Evolutionary conservation across 1,140 invertebrate genomes (phyloP).

Genomic region (Brachionus asplanchnoidis): DNA sequence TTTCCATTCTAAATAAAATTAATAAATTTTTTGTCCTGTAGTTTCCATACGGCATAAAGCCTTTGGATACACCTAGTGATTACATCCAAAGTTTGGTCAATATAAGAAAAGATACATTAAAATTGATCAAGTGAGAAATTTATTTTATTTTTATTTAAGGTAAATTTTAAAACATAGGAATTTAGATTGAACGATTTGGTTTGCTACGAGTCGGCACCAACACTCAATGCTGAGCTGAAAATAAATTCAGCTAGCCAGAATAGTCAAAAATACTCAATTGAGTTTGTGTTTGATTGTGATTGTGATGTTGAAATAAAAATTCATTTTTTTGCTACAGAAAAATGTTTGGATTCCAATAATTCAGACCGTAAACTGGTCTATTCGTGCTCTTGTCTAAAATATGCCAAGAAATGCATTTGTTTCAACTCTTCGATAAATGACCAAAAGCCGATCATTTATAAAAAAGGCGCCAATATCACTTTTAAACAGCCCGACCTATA

Average conservation of each 20-base stretch:
- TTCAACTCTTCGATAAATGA: constrained; percentile 65
- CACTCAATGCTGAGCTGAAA: constrained; percentile 37
- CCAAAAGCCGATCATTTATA: constrained; percentile 61
- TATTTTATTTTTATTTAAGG: background rate
- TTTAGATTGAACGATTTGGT: constrained; percentile 6
- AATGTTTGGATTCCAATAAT: constrained; percentile 63
- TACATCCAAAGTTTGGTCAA: constrained; percentile 91
- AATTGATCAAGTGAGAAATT: constrained; percentile 67
- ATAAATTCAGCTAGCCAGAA: constrained; percentile 21
- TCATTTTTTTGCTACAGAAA: constrained; percentile 89
- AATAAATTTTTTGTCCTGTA: constrained; percentile 51
- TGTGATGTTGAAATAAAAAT: constrained; percentile 85
- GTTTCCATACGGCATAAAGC: constrained; percentile 94
- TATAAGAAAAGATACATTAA: constrained; percentile 88
- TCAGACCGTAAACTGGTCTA: background rate
- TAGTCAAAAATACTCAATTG: constrained; percentile 72
- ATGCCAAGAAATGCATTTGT: constrained; percentile 27
- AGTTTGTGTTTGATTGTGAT: constrained; percentile 95
- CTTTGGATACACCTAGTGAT: constrained; percentile 89
- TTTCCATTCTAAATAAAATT: background rate
- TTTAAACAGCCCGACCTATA: constrained; percentile 80
- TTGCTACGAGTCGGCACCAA: constrained; percentile 12
- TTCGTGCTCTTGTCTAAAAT: background rate
- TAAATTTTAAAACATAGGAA: background rate
- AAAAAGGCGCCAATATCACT: constrained; percentile 83